Conservation (phyloP, 1,140 invertebrate species). For the Gryllus bimaculatus region DNA sequence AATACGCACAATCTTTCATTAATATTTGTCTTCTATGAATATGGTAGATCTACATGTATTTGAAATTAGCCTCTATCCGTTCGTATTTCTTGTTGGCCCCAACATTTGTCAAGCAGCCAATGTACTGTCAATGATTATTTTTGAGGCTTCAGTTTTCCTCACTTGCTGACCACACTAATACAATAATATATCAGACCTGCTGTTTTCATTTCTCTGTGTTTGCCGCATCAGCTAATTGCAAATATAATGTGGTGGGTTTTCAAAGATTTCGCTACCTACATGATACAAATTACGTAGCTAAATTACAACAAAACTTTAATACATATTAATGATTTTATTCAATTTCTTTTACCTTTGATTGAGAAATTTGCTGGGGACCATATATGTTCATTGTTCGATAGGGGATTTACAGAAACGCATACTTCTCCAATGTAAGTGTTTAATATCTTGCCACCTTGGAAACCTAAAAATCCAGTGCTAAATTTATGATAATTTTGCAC, state of each 20-base stretch:
- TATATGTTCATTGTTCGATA: constrained; percentile 82
- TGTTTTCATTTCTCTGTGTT: constrained; percentile 87
- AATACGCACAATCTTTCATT: neutral
- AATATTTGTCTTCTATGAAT: neutral
- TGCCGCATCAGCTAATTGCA: constrained; percentile 87
- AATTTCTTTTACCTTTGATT: constrained; percentile 60
- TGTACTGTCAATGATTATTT: constrained; percentile 99
- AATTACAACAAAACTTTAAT: neutral
- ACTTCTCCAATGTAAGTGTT: constrained; percentile 93
- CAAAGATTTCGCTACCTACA: constrained; percentile 76
- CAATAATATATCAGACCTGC: constrained; percentile 85
- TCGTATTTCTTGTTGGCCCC: constrained; percentile 88
- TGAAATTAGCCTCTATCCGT: constrained; percentile 47
- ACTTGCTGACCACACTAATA: constrained; percentile 90
- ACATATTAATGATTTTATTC: neutral
- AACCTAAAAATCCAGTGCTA: constrained; percentile 51
- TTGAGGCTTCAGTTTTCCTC: constrained; percentile 97
- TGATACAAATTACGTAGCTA: neutral
- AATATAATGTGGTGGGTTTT: constrained; percentile 91
- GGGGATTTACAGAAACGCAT: constrained; percentile 83
- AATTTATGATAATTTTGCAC: too few species aligned
- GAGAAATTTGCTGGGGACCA: constrained; percentile 62
- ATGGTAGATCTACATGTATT: neutral
- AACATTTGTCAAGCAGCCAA: constrained; percentile 91
- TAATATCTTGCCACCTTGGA: constrained; percentile 77